These are phyloP conservation scores for Sus cebifrons DNA, from an alignment of 2,797 vertebrate genomes.

Conservation along the genomic window DNA sequence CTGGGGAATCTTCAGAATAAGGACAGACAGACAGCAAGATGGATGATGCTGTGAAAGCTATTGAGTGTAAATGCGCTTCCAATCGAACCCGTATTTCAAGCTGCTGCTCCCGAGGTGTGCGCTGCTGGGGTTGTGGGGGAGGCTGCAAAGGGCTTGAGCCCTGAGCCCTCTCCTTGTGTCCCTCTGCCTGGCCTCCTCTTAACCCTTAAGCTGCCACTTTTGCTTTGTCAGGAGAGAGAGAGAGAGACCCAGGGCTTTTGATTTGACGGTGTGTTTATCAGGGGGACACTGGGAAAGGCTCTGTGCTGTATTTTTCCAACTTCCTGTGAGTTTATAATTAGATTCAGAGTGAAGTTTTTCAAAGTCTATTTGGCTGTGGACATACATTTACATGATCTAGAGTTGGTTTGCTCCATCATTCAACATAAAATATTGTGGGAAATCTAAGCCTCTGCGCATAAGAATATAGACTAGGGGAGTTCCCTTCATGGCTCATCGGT, in stretches of 20 bases:
- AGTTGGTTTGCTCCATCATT: neutral
- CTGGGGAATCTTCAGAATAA: conserved; percentile 38
- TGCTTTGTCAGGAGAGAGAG: neutral
- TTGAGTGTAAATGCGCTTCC: neutral
- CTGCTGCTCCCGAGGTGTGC: neutral
- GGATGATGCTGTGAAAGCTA: neutral
- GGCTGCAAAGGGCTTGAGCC: neutral
- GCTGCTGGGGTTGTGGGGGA: neutral
- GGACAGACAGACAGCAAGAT: neutral
- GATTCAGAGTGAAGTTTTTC: conserved; percentile 28
- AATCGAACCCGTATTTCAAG: neutral
- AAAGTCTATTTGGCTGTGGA: neutral
- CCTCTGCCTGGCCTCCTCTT: neutral
- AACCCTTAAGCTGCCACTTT: neutral
- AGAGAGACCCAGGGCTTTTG: neutral
- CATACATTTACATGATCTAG: neutral
- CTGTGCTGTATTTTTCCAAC: neutral
- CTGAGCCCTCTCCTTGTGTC: neutral
- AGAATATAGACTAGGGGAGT: neutral
- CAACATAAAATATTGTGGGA: neutral
- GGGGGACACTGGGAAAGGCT: neutral
- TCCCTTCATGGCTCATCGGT: too few species aligned
- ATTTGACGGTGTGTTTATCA: neutral
- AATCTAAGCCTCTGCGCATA: neutral
- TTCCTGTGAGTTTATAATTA: conserved; percentile 18